Evolutionary conservation across 1,140 invertebrate genomes (phyloP).

Genomic region (Ctenoplectra terminalis): DNA sequence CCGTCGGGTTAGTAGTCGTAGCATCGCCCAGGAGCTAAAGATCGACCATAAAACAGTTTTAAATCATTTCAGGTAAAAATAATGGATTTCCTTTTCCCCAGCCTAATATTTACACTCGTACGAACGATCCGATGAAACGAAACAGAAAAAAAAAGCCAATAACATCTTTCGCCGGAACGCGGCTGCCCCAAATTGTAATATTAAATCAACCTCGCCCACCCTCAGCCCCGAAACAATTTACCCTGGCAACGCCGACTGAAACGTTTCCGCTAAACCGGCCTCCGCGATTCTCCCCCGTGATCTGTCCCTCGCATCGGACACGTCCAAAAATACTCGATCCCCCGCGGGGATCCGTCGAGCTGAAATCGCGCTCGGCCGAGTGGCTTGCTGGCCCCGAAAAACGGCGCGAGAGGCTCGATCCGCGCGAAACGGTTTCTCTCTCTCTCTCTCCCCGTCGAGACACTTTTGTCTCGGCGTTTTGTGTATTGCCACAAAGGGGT

Average conservation of each 20-base stretch:
- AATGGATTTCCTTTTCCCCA: too few species aligned
- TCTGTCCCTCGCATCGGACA: slow-evolving; percentile 17
- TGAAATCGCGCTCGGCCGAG: not conserved
- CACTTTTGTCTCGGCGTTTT: slow-evolving; percentile 32
- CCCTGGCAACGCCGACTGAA: not conserved
- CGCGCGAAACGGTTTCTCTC: not conserved
- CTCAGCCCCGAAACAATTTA: not conserved
- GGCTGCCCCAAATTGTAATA: too few species aligned
- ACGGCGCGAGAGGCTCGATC: not conserved
- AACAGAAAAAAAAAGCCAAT: too few species aligned
- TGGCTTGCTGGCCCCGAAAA: not conserved
- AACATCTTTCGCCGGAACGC: too few species aligned
- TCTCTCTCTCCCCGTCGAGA: too few species aligned
- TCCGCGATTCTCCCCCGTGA: not conserved
- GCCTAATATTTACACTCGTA: too few species aligned
- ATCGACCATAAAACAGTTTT: too few species aligned
- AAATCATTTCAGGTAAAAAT: too few species aligned
- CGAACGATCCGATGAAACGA: too few species aligned
- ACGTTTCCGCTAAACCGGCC: not conserved
- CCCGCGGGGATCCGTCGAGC: not conserved
- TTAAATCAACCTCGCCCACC: slow-evolving; percentile 1
- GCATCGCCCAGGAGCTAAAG: too few species aligned
- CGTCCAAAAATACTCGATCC: slow-evolving; percentile 21
- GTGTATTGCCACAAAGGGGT: slow-evolving; percentile 42
- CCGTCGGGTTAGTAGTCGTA: too few species aligned